phyloP scores from a whole-genome alignment of 2,888 invertebrate species.

The Phengaris alcon region DNA sequence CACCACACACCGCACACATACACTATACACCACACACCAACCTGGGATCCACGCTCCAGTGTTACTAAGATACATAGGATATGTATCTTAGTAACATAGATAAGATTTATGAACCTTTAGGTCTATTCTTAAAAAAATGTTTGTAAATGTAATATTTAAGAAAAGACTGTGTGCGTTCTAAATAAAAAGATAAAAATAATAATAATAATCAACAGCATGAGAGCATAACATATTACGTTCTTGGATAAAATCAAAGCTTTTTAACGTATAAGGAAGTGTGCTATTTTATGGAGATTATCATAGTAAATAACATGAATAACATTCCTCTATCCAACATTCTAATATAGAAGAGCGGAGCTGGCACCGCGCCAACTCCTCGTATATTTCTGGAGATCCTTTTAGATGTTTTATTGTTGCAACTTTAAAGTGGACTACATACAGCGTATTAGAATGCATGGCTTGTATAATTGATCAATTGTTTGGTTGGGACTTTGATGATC shows the following conservation, averaged over 20 bases:
- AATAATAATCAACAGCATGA: background rate
- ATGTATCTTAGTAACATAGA: too few relatives aligned
- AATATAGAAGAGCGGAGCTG: constrained; percentile 60
- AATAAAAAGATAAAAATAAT: too few relatives aligned
- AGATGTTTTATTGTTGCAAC: constrained; percentile 74
- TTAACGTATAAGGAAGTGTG: constrained; percentile 1
- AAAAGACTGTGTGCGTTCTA: too few relatives aligned
- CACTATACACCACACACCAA: too few relatives aligned
- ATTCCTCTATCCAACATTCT: constrained; percentile 41
- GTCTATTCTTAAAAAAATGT: too few relatives aligned
- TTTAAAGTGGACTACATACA: constrained; percentile 60
- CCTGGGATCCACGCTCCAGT: too few relatives aligned
- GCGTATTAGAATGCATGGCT: constrained; percentile 37
- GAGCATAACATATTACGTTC: background rate
- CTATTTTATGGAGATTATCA: constrained; percentile 14
- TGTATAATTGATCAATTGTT: constrained; percentile 5
- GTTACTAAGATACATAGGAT: too few relatives aligned
- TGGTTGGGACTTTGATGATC: background rate
- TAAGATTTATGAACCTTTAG: too few relatives aligned
- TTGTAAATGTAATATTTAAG: too few relatives aligned
- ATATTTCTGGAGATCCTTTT: constrained; percentile 74
- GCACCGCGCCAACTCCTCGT: constrained; percentile 56
- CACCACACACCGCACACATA: too few relatives aligned
- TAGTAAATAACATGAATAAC: constrained; percentile 23
- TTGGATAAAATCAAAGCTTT: background rate